These are phyloP conservation scores for Myodes glareolus DNA, from an alignment of 2,113 vertebrate species.

Conservation along the genomic window DNA sequence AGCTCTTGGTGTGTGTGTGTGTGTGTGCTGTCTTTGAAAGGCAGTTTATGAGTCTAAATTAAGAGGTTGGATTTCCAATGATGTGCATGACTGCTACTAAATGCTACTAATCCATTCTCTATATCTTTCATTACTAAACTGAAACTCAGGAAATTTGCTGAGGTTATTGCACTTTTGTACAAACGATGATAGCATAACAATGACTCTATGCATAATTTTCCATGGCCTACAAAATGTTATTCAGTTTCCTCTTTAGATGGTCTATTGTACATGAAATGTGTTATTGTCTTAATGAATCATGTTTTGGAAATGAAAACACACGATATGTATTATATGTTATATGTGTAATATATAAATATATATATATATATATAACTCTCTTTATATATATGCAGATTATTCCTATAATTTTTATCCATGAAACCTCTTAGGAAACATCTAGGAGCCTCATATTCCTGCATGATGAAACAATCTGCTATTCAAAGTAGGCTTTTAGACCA, in stretches of 20 bases:
- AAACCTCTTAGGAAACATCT: not conserved
- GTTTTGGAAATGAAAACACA: not conserved
- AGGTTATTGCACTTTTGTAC: not conserved
- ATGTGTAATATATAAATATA: too few species aligned
- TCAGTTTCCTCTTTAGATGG: not conserved
- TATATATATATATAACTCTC: not conserved
- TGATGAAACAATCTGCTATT: not conserved
- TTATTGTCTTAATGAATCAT: not conserved
- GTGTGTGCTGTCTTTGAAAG: not conserved
- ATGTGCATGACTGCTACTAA: not conserved
- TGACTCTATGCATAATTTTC: not conserved
- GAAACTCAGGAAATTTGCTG: not conserved
- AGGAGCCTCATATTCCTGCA: not conserved
- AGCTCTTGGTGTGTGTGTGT: not conserved
- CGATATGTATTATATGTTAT: too few species aligned
- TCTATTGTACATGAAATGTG: not conserved
- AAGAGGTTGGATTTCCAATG: conserved; percentile 43
- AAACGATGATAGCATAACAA: not conserved
- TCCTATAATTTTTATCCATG: not conserved
- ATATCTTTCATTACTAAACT: not conserved
- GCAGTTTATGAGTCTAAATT: conserved; percentile 43
- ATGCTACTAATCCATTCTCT: not conserved
- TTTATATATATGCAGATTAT: not conserved
- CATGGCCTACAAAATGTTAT: not conserved
- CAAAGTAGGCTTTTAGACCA: not conserved